phyloP scores from a whole-genome alignment of 2,113 vertebrate species.

The Conger conger region DNA sequence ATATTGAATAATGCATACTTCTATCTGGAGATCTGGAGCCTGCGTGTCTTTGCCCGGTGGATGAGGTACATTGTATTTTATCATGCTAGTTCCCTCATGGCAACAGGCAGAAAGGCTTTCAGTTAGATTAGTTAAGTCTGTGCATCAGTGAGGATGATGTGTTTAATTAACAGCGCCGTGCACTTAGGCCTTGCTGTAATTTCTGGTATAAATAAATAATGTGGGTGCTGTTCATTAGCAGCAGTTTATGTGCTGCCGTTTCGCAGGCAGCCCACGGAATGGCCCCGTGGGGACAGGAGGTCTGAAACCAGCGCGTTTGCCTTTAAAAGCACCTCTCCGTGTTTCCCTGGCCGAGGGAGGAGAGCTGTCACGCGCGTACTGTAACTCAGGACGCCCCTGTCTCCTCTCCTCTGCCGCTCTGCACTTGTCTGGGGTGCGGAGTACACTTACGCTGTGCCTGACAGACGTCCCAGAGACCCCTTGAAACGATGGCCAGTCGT shows the following conservation, averaged over 20 bases:
- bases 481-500: not conserved
- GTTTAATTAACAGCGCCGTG: slow-evolving; percentile 30
- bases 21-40: not conserved
- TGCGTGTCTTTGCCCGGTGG: not conserved
- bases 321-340: not conserved
- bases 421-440: not conserved
- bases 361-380: not conserved
- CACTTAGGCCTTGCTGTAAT: slow-evolving; percentile 17
- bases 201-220: slow-evolving; percentile 27
- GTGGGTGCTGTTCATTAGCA: not conserved
- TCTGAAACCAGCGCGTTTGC: not conserved
- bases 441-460: not conserved
- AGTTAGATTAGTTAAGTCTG: slow-evolving; percentile 27
- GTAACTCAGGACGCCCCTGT: not conserved
- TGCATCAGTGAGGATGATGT: slow-evolving; percentile 30
- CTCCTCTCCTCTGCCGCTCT: not conserved
- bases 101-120: slow-evolving; percentile 22
- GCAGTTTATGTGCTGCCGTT: not conserved
- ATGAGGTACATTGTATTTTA: not conserved
- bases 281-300: not conserved
- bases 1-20: not conserved
- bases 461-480: not conserved
- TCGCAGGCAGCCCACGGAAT: not conserved
- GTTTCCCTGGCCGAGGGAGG: not conserved
- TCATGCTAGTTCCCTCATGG: not conserved